Evolutionary conservation across 2,797 vertebrate species (phyloP).

Genomic region (Premnoplex brunnescens): DNA sequence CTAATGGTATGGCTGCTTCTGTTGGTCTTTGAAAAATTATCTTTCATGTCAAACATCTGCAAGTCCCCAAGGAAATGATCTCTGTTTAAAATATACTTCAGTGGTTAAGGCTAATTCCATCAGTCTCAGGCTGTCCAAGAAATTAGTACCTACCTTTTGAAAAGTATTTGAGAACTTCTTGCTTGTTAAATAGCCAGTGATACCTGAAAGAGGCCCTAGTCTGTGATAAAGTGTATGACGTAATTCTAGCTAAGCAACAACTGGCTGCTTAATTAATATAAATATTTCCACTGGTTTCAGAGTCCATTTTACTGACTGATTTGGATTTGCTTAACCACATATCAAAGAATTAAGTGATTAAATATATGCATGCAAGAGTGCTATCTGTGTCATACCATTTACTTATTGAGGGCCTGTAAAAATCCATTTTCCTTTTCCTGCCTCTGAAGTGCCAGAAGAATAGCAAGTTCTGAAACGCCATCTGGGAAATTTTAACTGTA

Average conservation of each 20-base stretch:
- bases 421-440: background rate
- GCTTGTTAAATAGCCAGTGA: background rate
- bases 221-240: background rate
- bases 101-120: background rate
- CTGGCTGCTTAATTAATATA: background rate
- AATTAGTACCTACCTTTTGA: background rate
- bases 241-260: background rate
- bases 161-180: background rate
- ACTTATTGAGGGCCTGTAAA: background rate
- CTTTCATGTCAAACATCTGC: background rate
- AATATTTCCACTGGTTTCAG: background rate
- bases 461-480: slow-evolving; percentile 19
- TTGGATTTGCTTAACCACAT: background rate
- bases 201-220: background rate
- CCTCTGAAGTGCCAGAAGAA: background rate
- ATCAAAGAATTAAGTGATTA: background rate
- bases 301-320: background rate
- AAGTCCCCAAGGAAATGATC: background rate
- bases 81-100: background rate
- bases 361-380: background rate
- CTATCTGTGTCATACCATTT: background rate
- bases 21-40: background rate
- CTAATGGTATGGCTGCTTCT: background rate
- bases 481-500: slow-evolving; percentile 35
- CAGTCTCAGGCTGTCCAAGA: background rate